Percentiles rank a stretch among this genome's conserved stretches.
Conservation (phyloP, 2,888 invertebrate genomes). For the Pseudanteris insignis region DNA sequence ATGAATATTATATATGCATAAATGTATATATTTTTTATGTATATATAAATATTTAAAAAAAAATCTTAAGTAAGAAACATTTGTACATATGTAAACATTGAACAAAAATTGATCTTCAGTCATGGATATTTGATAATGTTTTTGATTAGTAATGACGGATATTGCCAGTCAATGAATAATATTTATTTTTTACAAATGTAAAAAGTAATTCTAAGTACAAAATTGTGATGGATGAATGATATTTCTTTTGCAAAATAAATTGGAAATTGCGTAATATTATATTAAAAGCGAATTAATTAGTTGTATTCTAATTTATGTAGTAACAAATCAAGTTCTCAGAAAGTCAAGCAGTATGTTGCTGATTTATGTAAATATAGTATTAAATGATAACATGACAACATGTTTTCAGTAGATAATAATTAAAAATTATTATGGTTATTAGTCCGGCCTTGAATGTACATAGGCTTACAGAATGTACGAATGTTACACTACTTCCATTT, state of each 20-base stretch:
- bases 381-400: no score
- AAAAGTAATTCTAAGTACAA: conserved; percentile 32
- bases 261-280: no score
- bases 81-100: conserved; percentile 33
- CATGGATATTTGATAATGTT: conserved; percentile 3
- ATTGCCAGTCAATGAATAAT: conserved; percentile 12
- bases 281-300: no score
- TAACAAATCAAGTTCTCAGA: no score
- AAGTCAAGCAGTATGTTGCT: no score
- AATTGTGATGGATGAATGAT: conserved; percentile 30
- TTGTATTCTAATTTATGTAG: no score
- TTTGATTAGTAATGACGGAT: background rate
- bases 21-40: no score
- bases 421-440: no score
- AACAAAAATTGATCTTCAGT: conserved; percentile 10
- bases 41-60: background rate
- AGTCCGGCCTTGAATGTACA: conserved; percentile 16
- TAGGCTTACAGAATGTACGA: conserved; percentile 17
- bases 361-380: conserved; percentile 20
- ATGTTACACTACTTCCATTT: conserved; percentile 24
- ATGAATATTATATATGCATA: no score
- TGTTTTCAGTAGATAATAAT: no score
- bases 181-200: conserved; percentile 30
- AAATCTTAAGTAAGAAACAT: conserved; percentile 2
- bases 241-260: no score